Evolutionary conservation across 2,888 invertebrate species (phyloP), one percentile per base, ranked within the genome.

Genomic region (Drepanosiphum platanoidis): DNA sequence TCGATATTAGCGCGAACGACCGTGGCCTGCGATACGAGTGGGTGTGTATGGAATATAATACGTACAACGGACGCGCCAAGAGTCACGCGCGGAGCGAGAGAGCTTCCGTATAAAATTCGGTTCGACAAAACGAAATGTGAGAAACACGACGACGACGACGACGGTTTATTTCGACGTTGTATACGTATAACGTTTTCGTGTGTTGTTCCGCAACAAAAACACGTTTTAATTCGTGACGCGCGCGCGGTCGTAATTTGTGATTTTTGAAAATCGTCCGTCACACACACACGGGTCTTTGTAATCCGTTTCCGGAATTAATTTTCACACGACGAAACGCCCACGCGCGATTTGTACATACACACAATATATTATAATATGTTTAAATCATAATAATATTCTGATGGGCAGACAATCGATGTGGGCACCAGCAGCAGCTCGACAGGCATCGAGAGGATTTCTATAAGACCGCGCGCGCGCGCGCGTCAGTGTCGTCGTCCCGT

Each of bases 251-350:
- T 58, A n/a, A 39, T 42, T n/a, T 30, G 8, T 9, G 39, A 39
- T 78, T 64, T 9, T 30, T 27, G 9, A 30, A 64, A 64, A 27
- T 64, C 64, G 64, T 13, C 61, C 61, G 52, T 18, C 52, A 39
- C 9, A 39, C 9, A 39, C 39, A 22, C 22, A 52, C 13, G 32
- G 32, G 46, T 13, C 32, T 46, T 68, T 81, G 81, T 81, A 81
- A 39, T 71, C 71, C 61, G 81, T 71, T 81, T 81, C 58, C 81
- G 36, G 81, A 39, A 81, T 81, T 80, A 80, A 70, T 80, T 70
- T 70, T 61, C 42, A 42, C 61, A 61, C 30, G 30, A 71, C 36
- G 58, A 81, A 52, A 27, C 80, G 32, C 80, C 79, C 70, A 70
- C 80, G 80, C 52, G 68, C 27, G 36, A 70, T 11, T 4, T 30